These are phyloP conservation scores for Blastobasis lacticolella DNA, from an alignment of 2,888 invertebrate species.

Conservation along the genomic window DNA sequence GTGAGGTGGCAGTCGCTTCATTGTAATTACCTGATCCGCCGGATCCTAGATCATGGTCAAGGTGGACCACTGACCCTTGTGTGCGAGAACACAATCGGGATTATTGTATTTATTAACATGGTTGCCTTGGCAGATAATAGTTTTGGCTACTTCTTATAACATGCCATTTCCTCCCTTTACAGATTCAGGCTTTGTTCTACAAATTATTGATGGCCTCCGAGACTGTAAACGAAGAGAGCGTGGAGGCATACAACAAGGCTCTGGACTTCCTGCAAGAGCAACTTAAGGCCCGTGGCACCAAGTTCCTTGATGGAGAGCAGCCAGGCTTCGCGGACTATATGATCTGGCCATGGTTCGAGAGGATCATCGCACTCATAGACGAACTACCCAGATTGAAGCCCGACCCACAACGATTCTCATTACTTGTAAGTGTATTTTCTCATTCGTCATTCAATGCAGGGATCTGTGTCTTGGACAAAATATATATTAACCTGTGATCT, in stretches of 20 bases:
- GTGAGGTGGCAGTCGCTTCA: too few relatives aligned
- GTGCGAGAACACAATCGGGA: too few relatives aligned
- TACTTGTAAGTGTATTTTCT: conserved; percentile 33
- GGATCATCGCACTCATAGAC: conserved; percentile 63
- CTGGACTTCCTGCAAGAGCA: conserved; percentile 78
- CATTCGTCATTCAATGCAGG: too few relatives aligned
- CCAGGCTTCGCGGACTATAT: conserved; percentile 88
- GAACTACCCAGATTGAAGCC: conserved; percentile 63
- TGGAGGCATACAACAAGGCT: conserved; percentile 40
- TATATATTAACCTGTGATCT: too few relatives aligned
- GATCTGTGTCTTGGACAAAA: too few relatives aligned
- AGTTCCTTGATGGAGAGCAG: conserved; percentile 76
- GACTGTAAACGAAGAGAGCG: conserved; percentile 31
- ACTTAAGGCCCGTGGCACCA: conserved; percentile 72
- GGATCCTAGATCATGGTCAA: too few relatives aligned
- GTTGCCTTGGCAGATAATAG: too few relatives aligned
- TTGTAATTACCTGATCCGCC: too few relatives aligned
- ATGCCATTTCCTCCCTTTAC: conserved; percentile 10
- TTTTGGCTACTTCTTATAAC: too few relatives aligned
- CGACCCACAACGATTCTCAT: conserved; percentile 68
- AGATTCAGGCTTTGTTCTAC: conserved; percentile 37
- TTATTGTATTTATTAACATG: too few relatives aligned
- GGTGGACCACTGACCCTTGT: too few relatives aligned
- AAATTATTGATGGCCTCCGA: conserved; percentile 36
- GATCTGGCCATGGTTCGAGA: conserved; percentile 92